Conservation (phyloP, 2,113 vertebrate species). For the Xiphophorus couchianus region DNA sequence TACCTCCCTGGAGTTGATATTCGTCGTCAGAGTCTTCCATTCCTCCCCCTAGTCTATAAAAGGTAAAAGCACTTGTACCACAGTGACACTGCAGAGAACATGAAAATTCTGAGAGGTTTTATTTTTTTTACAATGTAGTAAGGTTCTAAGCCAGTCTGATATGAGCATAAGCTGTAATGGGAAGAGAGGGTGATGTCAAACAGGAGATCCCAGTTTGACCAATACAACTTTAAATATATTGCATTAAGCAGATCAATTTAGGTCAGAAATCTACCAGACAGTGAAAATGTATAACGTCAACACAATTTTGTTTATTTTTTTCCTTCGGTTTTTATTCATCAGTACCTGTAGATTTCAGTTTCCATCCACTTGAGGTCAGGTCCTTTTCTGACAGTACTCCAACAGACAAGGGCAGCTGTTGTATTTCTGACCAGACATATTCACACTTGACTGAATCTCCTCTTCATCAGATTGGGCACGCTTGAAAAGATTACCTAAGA, state of each 20-base stretch:
- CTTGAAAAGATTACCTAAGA: constrained; percentile 73
- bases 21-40: too few species aligned
- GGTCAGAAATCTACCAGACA: background rate
- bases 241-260: background rate
- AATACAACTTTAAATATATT: background rate
- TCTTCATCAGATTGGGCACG: constrained; percentile 71
- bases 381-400: constrained; percentile 45
- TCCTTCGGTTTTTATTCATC: background rate
- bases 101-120: background rate
- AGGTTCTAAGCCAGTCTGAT: background rate
- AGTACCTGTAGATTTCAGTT: constrained; percentile 35
- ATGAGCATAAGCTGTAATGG: background rate
- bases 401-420: constrained; percentile 78
- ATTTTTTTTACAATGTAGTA: background rate
- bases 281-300: background rate
- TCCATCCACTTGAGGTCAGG: constrained; percentile 59
- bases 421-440: constrained; percentile 65
- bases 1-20: too few species aligned
- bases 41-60: too few species aligned
- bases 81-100: background rate
- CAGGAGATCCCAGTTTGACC: background rate
- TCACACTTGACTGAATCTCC: constrained; percentile 72
- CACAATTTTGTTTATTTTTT: background rate
- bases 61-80: too few species aligned
- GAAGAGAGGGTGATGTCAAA: background rate